These are phyloP conservation scores for Heliconius charithonia DNA, from an alignment of 2,888 invertebrate genomes.

Conservation along the genomic window DNA sequence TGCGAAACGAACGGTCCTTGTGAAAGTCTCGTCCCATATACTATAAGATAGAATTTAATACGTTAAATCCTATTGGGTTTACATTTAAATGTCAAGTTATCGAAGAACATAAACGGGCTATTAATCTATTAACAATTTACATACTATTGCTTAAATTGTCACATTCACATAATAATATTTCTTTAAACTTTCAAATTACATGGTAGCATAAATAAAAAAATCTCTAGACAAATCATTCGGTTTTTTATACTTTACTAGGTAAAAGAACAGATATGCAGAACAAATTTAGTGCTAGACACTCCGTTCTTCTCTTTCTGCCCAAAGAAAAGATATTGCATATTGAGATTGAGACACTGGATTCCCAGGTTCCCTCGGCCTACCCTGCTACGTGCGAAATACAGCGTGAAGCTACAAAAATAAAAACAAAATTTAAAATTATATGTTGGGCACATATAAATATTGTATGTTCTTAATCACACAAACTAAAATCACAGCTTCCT, in stretches of 20 bases:
- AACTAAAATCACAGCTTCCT: neutral
- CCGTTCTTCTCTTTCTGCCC: no score
- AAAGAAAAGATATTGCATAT: no score
- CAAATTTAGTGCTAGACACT: no score
- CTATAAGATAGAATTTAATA: constrained; percentile 41
- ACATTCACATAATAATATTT: neutral
- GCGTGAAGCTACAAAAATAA: neutral
- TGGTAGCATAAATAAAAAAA: no score
- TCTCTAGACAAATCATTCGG: no score
- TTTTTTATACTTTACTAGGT: no score
- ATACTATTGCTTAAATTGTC: constrained; percentile 16
- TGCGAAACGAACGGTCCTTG: constrained; percentile 33
- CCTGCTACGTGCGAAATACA: no score
- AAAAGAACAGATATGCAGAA: no score
- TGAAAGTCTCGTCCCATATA: constrained; percentile 44
- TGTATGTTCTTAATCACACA: neutral
- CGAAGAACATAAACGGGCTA: constrained; percentile 27
- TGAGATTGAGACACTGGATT: no score
- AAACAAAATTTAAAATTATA: no score
- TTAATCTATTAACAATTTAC: constrained; percentile 19
- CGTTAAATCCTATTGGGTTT: constrained; percentile 25
- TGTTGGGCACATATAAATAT: no score
- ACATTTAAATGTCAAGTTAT: constrained; percentile 42
- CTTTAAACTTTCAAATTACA: no score
- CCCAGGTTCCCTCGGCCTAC: neutral